These are phyloP conservation scores for Eristalinus aeneus DNA, from an alignment of 2,888 invertebrate genomes.

Conservation along the genomic window DNA sequence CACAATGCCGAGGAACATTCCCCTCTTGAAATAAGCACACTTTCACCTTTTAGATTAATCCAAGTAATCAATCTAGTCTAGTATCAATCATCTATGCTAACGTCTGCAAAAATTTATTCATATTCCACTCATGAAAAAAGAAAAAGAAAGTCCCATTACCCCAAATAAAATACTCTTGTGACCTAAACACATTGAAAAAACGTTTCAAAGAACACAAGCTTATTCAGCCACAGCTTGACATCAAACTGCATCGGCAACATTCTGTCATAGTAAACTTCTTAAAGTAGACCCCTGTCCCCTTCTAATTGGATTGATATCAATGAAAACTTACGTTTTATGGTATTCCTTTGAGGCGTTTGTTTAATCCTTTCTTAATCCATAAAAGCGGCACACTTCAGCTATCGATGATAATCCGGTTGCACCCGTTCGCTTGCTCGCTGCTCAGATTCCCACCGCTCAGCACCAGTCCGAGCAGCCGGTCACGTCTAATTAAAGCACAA, in stretches of 20 bases:
- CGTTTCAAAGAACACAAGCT: neutral
- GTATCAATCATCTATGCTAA: too few relatives aligned
- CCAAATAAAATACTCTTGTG: too few relatives aligned
- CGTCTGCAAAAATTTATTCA: too few relatives aligned
- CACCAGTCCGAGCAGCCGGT: neutral
- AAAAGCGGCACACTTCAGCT: constrained; percentile 25
- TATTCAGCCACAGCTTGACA: neutral
- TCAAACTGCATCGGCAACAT: neutral
- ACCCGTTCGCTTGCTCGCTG: neutral
- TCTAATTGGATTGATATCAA: neutral
- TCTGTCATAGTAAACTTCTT: neutral
- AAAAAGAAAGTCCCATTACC: too few relatives aligned
- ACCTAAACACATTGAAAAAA: too few relatives aligned
- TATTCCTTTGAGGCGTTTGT: constrained; percentile 39
- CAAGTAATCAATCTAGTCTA: too few relatives aligned
- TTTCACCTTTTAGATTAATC: too few relatives aligned
- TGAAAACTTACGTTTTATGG: constrained; percentile 55
- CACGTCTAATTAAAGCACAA: neutral
- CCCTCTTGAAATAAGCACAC: too few relatives aligned
- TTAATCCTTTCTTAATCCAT: constrained; percentile 50
- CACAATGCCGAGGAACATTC: too few relatives aligned
- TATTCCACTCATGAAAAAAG: too few relatives aligned
- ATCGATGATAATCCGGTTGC: constrained; percentile 1
- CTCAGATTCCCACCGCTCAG: neutral
- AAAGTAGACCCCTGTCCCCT: neutral